A percentile compares a stretch with the other conserved stretches of the same genome.
Conservation (phyloP, 2,888 invertebrate genomes). For the Pardosa pseudoannulata region DNA sequence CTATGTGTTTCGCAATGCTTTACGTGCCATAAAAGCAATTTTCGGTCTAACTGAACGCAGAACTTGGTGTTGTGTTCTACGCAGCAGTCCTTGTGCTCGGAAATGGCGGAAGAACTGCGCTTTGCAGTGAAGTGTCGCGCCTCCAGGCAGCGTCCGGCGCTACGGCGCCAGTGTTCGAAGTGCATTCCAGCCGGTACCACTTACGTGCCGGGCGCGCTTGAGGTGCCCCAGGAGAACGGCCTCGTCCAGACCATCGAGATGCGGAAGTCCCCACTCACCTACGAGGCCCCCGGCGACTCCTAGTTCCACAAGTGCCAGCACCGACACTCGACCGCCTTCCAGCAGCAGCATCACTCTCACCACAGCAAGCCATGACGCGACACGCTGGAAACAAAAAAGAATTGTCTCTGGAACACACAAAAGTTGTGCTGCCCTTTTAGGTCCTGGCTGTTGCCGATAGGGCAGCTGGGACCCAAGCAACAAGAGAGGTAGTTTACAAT, state of each 20-base stretch:
- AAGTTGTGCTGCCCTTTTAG: too few species aligned
- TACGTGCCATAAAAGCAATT: too few species aligned
- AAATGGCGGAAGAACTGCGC: slow-evolving; percentile 94
- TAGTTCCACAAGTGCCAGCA: slow-evolving; percentile 69
- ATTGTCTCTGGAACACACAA: neutral
- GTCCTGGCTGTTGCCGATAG: too few species aligned
- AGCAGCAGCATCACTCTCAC: slow-evolving; percentile 44
- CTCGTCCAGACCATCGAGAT: slow-evolving; percentile 83
- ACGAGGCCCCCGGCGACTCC: slow-evolving; percentile 70
- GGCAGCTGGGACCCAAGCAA: too few species aligned
- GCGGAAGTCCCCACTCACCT: slow-evolving; percentile 80
- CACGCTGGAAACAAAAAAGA: neutral
- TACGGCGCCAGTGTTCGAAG: slow-evolving; percentile 86
- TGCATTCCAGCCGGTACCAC: slow-evolving; percentile 78
- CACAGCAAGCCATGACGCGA: slow-evolving; percentile 18
- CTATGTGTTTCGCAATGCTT: too few species aligned
- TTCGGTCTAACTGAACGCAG: slow-evolving; percentile 63
- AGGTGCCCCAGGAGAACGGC: slow-evolving; percentile 79
- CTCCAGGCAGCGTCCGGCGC: slow-evolving; percentile 87
- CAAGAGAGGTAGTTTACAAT: neutral
- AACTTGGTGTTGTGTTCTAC: slow-evolving; percentile 70
- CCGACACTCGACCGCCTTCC: slow-evolving; percentile 36
- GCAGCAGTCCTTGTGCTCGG: slow-evolving; percentile 91
- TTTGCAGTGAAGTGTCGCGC: slow-evolving; percentile 90
- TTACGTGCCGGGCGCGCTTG: slow-evolving; percentile 74